Percentiles rank a stretch among this genome's conserved stretches.
Evolutionary conservation across 2,888 invertebrate genomes (phyloP).

Genomic region (Dorcus parallelipipedus): DNA sequence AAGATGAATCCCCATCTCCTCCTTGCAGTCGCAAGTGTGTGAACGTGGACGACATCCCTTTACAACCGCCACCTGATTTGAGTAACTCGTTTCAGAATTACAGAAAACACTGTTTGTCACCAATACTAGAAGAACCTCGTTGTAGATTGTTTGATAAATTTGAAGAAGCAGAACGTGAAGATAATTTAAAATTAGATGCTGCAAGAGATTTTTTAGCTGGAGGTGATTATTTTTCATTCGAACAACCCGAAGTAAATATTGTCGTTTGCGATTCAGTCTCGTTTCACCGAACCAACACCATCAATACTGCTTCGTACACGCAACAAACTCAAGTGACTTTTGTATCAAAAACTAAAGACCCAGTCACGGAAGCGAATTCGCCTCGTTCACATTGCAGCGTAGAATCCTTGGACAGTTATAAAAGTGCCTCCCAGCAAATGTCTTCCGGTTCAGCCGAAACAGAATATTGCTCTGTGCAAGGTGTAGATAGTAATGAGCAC

Average conservation of each 20-base stretch:
- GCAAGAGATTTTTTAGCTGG: constrained; percentile 20
- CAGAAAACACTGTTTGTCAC: constrained; percentile 28
- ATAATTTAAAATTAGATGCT: constrained; percentile 6
- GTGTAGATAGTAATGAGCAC: background rate
- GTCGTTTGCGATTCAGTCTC: constrained; percentile 34
- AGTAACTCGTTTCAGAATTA: background rate
- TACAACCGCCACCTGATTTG: constrained; percentile 37
- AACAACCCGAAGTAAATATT: constrained; percentile 32
- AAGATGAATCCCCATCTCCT: background rate
- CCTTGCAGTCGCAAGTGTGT: constrained; percentile 14
- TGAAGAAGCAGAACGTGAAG: background rate
- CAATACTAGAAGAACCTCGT: constrained; percentile 40
- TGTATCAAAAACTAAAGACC: background rate
- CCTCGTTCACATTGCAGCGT: background rate
- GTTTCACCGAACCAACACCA: constrained; percentile 35
- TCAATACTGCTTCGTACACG: constrained; percentile 30
- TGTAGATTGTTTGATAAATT: constrained; percentile 28
- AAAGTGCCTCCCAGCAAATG: background rate
- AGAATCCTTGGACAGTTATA: background rate
- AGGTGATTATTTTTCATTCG: constrained; percentile 30
- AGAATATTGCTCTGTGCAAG: background rate
- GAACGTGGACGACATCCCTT: constrained; percentile 43
- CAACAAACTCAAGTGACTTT: constrained; percentile 30
- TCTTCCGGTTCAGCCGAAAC: background rate
- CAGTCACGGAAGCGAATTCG: background rate